These are phyloP conservation scores for Lethenteron reissneri DNA, from an alignment of 2,113 vertebrate species.

Conservation along the genomic window DNA sequence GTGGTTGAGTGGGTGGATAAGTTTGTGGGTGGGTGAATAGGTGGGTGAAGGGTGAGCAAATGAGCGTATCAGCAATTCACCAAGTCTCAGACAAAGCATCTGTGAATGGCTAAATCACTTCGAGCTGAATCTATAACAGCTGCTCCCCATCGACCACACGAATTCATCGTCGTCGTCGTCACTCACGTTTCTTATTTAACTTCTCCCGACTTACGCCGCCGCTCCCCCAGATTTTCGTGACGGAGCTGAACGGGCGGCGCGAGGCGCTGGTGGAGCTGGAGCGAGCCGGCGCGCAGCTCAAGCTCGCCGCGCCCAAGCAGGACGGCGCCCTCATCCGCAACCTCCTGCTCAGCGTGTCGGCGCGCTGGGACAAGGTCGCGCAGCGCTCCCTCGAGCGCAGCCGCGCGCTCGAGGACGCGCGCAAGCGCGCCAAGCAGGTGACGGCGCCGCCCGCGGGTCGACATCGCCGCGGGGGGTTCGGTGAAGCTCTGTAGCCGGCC, in stretches of 20 bases:
- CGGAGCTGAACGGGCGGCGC: slow-evolving; percentile 23
- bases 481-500: too few species aligned
- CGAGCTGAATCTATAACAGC: not conserved
- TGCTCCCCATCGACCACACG: rapidly evolving
- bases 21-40: too few species aligned
- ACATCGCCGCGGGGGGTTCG: too few species aligned
- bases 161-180: rapidly evolving
- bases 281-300: slow-evolving; percentile 22
- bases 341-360: slow-evolving; percentile 29
- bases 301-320: slow-evolving; percentile 33
- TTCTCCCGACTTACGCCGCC: rapidly evolving
- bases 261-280: slow-evolving; percentile 29
- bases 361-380: slow-evolving; percentile 30
- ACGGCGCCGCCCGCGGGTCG: not conserved
- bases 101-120: not conserved
- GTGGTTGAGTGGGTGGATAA: too few species aligned
- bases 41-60: not conserved
- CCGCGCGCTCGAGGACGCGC: slow-evolving; percentile 29
- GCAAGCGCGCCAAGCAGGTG: slow-evolving; percentile 39
- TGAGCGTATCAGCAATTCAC: rapidly evolving
- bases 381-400: slow-evolving; percentile 25
- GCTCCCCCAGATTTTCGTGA: slow-evolving; percentile 24
- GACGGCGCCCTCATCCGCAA: slow-evolving; percentile 32
- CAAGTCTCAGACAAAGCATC: not conserved
- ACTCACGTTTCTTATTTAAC: rapidly evolving